phyloP scores from a whole-genome alignment of 1,140 invertebrate genomes.

The Drosophila ironensis region DNA sequence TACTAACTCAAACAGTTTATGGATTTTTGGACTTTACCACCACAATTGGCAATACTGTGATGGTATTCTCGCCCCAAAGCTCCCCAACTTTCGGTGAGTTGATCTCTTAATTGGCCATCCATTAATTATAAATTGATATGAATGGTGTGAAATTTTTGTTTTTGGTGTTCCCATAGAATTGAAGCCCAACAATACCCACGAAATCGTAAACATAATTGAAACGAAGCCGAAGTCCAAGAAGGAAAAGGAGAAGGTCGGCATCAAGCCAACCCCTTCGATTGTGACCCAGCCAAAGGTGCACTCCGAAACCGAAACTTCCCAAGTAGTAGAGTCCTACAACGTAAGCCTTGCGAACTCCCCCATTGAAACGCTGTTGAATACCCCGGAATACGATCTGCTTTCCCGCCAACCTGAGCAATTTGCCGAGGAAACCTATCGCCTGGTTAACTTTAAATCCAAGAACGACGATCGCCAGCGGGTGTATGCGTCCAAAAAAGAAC shows the following conservation, averaged over 20 bases:
- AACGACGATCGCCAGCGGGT: slow-evolving; percentile 42
- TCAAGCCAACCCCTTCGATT: slow-evolving; percentile 55
- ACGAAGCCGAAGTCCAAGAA: slow-evolving; percentile 50
- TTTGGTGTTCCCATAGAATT: slow-evolving; percentile 23
- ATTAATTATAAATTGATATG: background rate
- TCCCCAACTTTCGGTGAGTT: slow-evolving; percentile 67
- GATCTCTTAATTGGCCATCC: background rate
- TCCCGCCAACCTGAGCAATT: slow-evolving; percentile 91
- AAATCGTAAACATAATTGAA: slow-evolving; percentile 59
- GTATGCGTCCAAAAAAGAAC: slow-evolving; percentile 48
- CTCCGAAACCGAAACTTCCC: slow-evolving; percentile 25
- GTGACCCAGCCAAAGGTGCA: slow-evolving; percentile 25
- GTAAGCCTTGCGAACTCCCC: slow-evolving; percentile 35
- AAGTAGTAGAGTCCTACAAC: slow-evolving; percentile 13
- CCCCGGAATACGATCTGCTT: slow-evolving; percentile 91
- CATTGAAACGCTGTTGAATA: slow-evolving; percentile 52
- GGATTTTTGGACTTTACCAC: slow-evolving; percentile 97
- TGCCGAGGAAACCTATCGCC: slow-evolving; percentile 89
- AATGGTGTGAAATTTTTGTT: background rate
- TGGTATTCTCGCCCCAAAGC: slow-evolving; percentile 89
- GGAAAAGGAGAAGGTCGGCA: slow-evolving; percentile 44
- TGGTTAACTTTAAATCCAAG: slow-evolving; percentile 83
- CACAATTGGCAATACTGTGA: slow-evolving; percentile 94
- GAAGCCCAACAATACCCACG: slow-evolving; percentile 27
- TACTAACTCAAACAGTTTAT: slow-evolving; percentile 80